Conservation (phyloP, 2,113 vertebrate genomes). For the Pseudolaguvia tuberculata region DNA sequence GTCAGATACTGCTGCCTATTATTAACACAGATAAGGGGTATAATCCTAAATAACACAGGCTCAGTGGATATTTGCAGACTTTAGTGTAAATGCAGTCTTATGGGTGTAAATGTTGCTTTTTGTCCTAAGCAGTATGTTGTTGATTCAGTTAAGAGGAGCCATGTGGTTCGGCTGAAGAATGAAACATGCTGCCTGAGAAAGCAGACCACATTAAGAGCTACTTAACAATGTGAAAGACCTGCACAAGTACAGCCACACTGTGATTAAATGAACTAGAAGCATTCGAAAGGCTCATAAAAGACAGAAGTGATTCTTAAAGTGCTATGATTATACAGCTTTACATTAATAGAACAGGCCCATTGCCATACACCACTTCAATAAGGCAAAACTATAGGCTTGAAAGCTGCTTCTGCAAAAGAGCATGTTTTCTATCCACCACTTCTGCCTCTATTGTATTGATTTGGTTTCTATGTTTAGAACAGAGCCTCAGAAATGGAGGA, state of each 20-base stretch:
- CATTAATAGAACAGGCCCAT: constrained; percentile 8
- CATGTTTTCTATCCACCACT: neutral
- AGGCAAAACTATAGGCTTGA: constrained; percentile 5
- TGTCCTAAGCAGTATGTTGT: constrained; percentile 12
- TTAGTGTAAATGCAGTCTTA: neutral
- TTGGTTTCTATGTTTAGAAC: constrained; percentile 21
- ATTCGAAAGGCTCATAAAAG: neutral
- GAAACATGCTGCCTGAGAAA: neutral
- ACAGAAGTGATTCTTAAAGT: neutral
- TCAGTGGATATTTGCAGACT: neutral
- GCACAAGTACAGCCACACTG: neutral
- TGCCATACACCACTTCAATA: neutral
- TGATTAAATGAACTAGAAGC: constrained; percentile 17
- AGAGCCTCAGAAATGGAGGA: constrained; percentile 10
- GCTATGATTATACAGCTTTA: neutral
- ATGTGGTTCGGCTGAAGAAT: neutral
- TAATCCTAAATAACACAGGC: constrained; percentile 19
- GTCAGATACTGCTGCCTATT: neutral
- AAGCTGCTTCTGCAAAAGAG: constrained; percentile 12
- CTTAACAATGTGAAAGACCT: constrained; percentile 36
- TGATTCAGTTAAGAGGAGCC: constrained; percentile 21
- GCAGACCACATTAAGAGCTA: constrained; percentile 1
- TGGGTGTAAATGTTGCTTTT: neutral
- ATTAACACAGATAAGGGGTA: constrained; percentile 24
- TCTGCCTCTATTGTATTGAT: constrained; percentile 23